These are phyloP conservation scores for Gallinago jamesoni DNA, from an alignment of 2,113 vertebrate genomes.

Conservation along the genomic window DNA sequence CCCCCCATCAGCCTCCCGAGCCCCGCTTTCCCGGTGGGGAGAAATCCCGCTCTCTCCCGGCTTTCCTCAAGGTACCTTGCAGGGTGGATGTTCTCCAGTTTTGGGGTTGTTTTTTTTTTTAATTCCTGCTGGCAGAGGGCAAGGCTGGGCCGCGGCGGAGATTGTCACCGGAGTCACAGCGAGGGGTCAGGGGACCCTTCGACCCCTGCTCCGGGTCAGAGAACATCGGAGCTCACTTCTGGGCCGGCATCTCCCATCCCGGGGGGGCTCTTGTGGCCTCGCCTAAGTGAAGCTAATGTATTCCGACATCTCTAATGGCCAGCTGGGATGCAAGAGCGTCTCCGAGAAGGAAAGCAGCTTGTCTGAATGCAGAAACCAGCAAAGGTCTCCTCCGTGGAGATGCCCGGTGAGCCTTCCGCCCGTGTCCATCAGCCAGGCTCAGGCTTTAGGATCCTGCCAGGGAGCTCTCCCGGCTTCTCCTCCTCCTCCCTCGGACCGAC, in stretches of 20 bases:
- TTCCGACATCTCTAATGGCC: background rate
- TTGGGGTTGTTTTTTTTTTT: background rate
- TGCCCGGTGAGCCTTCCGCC: background rate
- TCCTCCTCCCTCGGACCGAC: background rate
- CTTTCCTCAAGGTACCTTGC: conserved; percentile 19
- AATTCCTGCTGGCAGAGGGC: background rate
- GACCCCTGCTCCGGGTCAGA: background rate
- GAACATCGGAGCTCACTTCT: background rate
- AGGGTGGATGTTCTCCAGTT: background rate
- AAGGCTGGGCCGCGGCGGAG: background rate
- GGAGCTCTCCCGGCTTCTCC: background rate
- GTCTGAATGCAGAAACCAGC: background rate
- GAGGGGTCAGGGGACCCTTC: background rate
- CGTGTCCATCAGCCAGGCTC: background rate
- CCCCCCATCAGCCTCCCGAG: background rate
- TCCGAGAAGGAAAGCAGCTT: background rate
- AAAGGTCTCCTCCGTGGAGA: background rate
- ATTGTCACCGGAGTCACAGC: background rate
- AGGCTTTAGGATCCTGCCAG: background rate
- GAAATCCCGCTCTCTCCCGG: rapidly evolving
- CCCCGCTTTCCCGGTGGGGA: rapidly evolving
- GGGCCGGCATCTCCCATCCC: background rate
- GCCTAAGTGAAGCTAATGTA: conserved; percentile 35
- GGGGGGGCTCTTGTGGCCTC: background rate
- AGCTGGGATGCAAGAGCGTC: background rate